phyloP scores from a whole-genome alignment of 2,797 vertebrate species.

The Myotis daubentonii region DNA sequence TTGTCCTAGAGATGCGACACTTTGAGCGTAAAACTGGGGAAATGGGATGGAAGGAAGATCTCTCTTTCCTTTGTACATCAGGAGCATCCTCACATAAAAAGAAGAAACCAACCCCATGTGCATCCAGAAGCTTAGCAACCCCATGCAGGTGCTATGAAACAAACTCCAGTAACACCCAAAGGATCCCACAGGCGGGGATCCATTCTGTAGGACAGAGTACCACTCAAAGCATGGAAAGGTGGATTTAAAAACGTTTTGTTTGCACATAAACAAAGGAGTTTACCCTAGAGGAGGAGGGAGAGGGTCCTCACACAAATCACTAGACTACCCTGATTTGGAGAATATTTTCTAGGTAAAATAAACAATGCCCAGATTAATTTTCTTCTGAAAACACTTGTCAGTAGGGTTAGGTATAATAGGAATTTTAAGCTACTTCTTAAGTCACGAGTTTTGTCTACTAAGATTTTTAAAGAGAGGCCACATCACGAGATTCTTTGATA shows the following conservation, averaged over 20 bases:
- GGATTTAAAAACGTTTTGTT: background rate
- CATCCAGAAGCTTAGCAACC: background rate
- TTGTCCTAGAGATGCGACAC: background rate
- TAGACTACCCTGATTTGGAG: background rate
- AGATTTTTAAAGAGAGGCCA: background rate
- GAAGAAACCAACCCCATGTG: background rate
- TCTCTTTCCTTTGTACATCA: background rate
- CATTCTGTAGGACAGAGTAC: background rate
- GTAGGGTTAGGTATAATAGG: background rate
- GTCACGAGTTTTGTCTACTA: background rate
- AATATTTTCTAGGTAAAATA: conserved; percentile 27
- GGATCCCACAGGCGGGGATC: background rate
- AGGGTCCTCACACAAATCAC: background rate
- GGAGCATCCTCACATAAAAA: background rate
- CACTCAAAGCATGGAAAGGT: background rate
- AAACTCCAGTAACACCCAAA: background rate
- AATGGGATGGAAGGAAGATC: background rate
- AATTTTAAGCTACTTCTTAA: background rate
- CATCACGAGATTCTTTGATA: background rate
- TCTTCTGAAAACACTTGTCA: background rate
- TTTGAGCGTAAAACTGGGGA: background rate
- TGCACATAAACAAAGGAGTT: background rate
- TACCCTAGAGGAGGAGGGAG: background rate
- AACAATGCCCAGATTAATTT: background rate
- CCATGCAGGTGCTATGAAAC: background rate